phyloP scores from a whole-genome alignment of 2,888 invertebrate genomes.

The Dusona sp. region DNA sequence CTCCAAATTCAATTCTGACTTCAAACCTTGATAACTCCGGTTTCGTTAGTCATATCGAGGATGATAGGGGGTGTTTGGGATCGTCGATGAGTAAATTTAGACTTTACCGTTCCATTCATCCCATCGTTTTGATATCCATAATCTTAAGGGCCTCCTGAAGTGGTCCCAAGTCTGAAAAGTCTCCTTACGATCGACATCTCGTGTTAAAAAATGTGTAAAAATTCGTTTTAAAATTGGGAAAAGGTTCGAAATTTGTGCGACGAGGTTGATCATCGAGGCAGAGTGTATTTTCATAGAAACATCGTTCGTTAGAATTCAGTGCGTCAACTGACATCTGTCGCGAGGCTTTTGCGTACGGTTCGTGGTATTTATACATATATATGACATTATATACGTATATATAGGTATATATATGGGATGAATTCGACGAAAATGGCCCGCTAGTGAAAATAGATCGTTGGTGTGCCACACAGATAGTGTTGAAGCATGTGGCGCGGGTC shows the following conservation, averaged over 20 bases:
- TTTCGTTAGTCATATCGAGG: neutral
- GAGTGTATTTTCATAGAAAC: constrained; percentile 4
- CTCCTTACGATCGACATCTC: neutral
- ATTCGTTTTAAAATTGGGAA: neutral
- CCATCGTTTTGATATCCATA: neutral
- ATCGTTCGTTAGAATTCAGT: constrained; percentile 13
- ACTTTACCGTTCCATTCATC: neutral
- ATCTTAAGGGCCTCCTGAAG: neutral
- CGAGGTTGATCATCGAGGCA: neutral
- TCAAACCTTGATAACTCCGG: neutral
- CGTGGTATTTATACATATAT: constrained; percentile 2
- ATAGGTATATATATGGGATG: neutral
- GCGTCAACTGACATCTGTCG: constrained; percentile 32
- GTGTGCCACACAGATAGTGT: constrained; percentile 25
- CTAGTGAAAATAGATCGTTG: constrained; percentile 75
- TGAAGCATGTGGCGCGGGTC: constrained; percentile 22
- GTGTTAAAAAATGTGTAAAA: neutral
- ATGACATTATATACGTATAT: neutral
- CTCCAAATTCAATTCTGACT: neutral
- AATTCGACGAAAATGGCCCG: constrained; percentile 73
- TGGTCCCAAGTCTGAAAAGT: neutral
- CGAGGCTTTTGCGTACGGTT: neutral
- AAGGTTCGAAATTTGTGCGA: neutral
- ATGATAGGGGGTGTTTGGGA: constrained; percentile 1
- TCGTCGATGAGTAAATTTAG: constrained; percentile 12